A percentile compares a stretch with the other conserved stretches of the same genome.
Evolutionary conservation across 2,797 vertebrate genomes (phyloP).

Genomic region (Margarornis squamiger): DNA sequence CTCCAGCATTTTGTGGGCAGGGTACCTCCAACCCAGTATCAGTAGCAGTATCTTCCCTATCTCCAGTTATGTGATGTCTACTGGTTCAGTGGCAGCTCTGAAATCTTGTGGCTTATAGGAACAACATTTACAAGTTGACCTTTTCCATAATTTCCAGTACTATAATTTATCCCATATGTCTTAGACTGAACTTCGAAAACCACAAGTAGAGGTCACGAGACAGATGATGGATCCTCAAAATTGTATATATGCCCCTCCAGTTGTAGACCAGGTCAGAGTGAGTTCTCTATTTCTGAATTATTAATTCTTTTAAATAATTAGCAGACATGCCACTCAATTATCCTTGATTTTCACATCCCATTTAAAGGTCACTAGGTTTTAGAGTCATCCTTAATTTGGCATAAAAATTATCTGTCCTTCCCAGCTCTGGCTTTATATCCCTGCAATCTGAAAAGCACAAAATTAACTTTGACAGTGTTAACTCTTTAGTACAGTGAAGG

Average conservation of each 20-base stretch:
- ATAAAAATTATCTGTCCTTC: slow-evolving; percentile 50
- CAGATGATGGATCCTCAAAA: not conserved
- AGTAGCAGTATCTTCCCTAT: not conserved
- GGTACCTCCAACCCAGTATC: not conserved
- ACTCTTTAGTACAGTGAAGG: not conserved
- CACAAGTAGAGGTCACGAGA: not conserved
- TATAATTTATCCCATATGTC: slow-evolving; percentile 1
- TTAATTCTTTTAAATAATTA: slow-evolving; percentile 70
- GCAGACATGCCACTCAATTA: slow-evolving; percentile 66
- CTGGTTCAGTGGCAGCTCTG: not conserved
- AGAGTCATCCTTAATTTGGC: slow-evolving; percentile 63
- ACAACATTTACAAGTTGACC: not conserved
- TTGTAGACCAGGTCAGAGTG: slow-evolving; percentile 1
- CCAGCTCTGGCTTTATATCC: not conserved
- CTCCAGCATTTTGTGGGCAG: not conserved
- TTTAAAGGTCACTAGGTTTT: slow-evolving; percentile 71
- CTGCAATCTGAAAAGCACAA: not conserved
- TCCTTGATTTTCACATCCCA: slow-evolving; percentile 60
- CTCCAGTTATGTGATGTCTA: not conserved
- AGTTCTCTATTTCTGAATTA: slow-evolving; percentile 42
- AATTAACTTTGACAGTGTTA: slow-evolving; percentile 36
- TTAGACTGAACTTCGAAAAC: not conserved
- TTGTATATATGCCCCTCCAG: not conserved
- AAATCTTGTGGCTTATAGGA: not conserved
- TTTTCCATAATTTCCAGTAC: not conserved